A percentile compares a stretch with the other conserved stretches of the same genome.
These are phyloP conservation scores for Melolontha melolontha DNA, from an alignment of 2,888 invertebrate genomes.

Conservation along the genomic window DNA sequence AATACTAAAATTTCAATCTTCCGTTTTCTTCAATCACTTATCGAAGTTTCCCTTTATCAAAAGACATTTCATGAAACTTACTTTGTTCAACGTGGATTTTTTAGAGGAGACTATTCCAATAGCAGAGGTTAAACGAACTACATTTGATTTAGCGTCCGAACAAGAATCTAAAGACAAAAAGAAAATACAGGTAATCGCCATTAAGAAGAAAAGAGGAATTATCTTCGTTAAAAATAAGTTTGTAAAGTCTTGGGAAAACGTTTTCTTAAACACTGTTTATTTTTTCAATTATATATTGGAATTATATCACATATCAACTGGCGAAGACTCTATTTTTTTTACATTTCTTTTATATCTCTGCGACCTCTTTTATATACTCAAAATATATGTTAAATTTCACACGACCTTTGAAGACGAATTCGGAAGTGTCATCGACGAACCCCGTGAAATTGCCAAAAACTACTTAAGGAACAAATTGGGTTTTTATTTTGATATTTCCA, in stretches of 20 bases:
- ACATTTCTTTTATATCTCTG: constrained; percentile 43
- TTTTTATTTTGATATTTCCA: constrained; percentile 48
- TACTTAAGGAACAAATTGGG: constrained; percentile 45
- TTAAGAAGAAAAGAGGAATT: background rate
- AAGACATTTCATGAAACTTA: constrained; percentile 43
- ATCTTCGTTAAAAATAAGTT: constrained; percentile 15
- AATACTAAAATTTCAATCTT: constrained; percentile 47
- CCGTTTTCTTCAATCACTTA: constrained; percentile 47
- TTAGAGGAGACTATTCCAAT: constrained; percentile 30
- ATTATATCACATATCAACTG: constrained; percentile 28
- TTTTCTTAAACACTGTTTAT: constrained; percentile 30
- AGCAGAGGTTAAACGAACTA: background rate
- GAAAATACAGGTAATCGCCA: background rate
- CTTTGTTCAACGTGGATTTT: constrained; percentile 48
- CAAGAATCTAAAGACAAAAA: background rate
- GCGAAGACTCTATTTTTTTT: background rate
- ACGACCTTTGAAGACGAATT: constrained; percentile 49
- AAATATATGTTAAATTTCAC: constrained; percentile 49
- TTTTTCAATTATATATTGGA: constrained; percentile 31
- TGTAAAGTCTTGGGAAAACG: constrained; percentile 28
- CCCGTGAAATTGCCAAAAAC: constrained; percentile 43
- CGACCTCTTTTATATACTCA: constrained; percentile 47
- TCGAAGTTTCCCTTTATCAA: constrained; percentile 46
- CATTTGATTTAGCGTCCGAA: background rate
- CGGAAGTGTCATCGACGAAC: constrained; percentile 46